Evolutionary conservation across 2,113 vertebrate species (phyloP), one percentile per base, ranked within the genome.

Genomic region (Hippolais icterina): DNA sequence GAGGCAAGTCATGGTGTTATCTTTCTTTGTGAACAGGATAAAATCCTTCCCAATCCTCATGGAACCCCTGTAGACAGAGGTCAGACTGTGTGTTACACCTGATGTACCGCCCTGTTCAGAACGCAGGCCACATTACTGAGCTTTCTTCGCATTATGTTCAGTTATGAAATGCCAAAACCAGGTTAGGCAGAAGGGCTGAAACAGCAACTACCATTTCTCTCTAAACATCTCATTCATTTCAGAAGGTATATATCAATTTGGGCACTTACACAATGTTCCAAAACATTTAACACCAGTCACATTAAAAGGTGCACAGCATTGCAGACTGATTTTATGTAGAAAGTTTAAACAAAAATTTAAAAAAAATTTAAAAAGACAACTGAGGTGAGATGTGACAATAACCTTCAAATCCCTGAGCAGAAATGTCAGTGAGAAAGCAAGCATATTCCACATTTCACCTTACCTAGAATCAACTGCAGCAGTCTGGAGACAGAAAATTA

Each of bases 41-140:
- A 99, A 99, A 97, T 99, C 99, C 97, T 99, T 99, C 60, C 99
- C 99, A 33, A 99, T 99, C 80, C 99, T 97, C 99, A 99, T 99
- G 65, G 99, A 99, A 54, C 99, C 99, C 78, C 99, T 99, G 71
- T 10, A 92, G 60, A 95, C 19, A 93, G 72, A 98, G 60, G 44
- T 82, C 44, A 92, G n/a, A 33, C 29, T 59, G 47, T 9, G 19
- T 5, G 27, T 93, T 82, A 96, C 19, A 50, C 27, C 17, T 83
- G n/a, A 69, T n/a, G 21, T 49, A 53, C 33, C 50, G 46, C 18
- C 60, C 11, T 33, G 50, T 9, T 24, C 53, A 83, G 46, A 72
- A 84, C 0, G 1, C 37, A 75, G 79, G 49, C 3, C 24, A 71
- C 14, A 24, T 24, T 27, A 37, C 10, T 5, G 24, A 50, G 12